Evolutionary conservation across 2,888 invertebrate species (phyloP), one percentile per base, ranked within the genome.

Genomic region (Coelinius sp.): DNA sequence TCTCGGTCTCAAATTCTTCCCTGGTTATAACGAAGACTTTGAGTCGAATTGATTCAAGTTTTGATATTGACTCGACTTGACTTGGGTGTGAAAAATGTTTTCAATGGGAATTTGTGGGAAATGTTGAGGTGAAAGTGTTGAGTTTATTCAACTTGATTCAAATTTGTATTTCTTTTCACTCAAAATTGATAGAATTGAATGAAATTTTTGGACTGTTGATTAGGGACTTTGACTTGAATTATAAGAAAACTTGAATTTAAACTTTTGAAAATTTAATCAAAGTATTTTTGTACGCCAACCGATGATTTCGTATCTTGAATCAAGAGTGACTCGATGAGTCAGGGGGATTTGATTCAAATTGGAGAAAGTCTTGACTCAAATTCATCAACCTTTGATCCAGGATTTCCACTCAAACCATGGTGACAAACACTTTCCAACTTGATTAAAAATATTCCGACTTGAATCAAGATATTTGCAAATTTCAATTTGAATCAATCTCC

Each of bases 1-100:
- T 74, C 67, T 64, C 63, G 64, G 64, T 68, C 52, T 59, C 35
- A 14, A 49, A 17, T 64, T 49, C 38, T n/a, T 27, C 44, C 46
- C 27, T 46, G 41, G 25, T 68, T 63, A 70, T 63, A 44, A 14
- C 14, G 38, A 44, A 52, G 46, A 49, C 1, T 3, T 49, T 20
- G 2, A n/a, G 20, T 4, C 8, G 20, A 49, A 8, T 49, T 49
- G 20, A 20, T 49, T 49, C 20, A 20, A 49, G 46, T 49, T 49
- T 49, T 49, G 2, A 2, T 1, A 49, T 6, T 20, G 17, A 20
- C 46, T 49, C 2, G 46, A 49, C 2, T 14, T 46, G 44, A 31
- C n/a, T 31, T 31, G 31, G 4, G 1, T 20, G 1, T 17, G 20
- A 49, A 49, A 1, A 8, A 49, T 20, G 6, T 49, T 8, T 41